Evolutionary conservation across 1,140 invertebrate genomes (phyloP).

Genomic region (Tetramorium parvispinum): DNA sequence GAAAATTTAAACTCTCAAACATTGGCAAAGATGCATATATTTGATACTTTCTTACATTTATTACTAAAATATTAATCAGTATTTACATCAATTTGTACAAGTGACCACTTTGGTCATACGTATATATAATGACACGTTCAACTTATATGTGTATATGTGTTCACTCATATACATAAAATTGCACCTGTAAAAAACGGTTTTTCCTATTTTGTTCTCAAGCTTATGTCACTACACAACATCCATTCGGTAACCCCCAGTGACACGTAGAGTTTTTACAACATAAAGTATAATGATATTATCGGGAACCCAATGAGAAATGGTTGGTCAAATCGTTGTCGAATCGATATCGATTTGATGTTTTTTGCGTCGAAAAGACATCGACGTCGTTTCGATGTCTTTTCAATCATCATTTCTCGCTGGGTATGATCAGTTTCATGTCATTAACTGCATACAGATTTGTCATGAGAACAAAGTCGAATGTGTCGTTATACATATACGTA

Average conservation of each 20-base stretch:
- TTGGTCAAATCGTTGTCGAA: no score
- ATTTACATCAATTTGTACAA: slow-evolving; percentile 79
- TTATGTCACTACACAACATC: background rate
- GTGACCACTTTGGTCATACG: slow-evolving; percentile 58
- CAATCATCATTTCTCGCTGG: no score
- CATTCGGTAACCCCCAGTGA: background rate
- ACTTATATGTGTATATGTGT: slow-evolving; percentile 17
- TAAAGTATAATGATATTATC: no score
- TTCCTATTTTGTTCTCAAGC: slow-evolving; percentile 1
- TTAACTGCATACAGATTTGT: background rate
- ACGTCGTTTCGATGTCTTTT: no score
- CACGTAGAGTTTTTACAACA: slow-evolving; percentile 7
- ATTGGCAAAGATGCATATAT: slow-evolving; percentile 28
- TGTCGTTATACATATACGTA: background rate
- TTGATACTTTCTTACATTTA: slow-evolving; percentile 60
- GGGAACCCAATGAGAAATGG: background rate
- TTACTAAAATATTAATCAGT: slow-evolving; percentile 70
- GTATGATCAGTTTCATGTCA: background rate
- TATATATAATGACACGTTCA: slow-evolving; percentile 52
- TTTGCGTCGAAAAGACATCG: no score
- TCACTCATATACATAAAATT: slow-evolving; percentile 26
- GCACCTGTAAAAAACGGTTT: background rate
- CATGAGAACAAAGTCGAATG: background rate
- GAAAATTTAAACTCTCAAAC: background rate
- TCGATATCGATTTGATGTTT: no score